A percentile compares a stretch with the other conserved stretches of the same genome.
Evolutionary conservation across 1,140 invertebrate genomes (phyloP).

Genomic region (Piezodorus guildinii): DNA sequence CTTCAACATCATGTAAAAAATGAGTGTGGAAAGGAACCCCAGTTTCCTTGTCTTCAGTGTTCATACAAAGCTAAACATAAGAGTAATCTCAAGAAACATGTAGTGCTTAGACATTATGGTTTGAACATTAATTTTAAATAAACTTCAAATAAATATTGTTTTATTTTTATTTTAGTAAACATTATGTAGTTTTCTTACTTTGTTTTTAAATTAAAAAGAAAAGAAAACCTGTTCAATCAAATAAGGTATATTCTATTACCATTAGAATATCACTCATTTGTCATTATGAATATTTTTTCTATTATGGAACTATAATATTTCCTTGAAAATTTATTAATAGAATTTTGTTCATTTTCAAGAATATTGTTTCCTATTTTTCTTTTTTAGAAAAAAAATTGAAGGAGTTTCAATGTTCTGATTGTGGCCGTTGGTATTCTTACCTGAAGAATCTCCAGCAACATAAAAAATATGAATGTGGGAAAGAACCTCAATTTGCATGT

Average conservation of each 20-base stretch:
- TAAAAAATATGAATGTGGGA: slow-evolving; percentile 33
- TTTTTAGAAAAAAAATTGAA: neutral
- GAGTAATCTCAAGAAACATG: slow-evolving; percentile 38
- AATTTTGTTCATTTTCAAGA: too few species aligned
- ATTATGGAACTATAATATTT: too few species aligned
- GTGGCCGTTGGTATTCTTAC: slow-evolving; percentile 36
- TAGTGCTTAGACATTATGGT: slow-evolving; percentile 21
- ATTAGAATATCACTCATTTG: too few species aligned
- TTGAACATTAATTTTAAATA: neutral
- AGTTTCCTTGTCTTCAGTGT: slow-evolving; percentile 26
- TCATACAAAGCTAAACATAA: slow-evolving; percentile 38
- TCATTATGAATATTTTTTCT: too few species aligned
- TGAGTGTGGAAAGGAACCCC: slow-evolving; percentile 33
- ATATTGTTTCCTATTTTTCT: neutral
- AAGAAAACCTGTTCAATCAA: too few species aligned
- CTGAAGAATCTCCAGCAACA: slow-evolving; percentile 36
- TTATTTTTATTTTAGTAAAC: too few species aligned
- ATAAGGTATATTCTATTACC: too few species aligned
- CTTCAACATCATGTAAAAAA: slow-evolving; percentile 11
- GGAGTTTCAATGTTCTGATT: slow-evolving; percentile 13
- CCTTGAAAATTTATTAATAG: too few species aligned
- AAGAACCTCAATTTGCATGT: slow-evolving; percentile 15
- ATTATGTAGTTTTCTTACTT: too few species aligned
- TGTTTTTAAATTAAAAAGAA: too few species aligned
- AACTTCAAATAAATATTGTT: too few species aligned